Conservation (phyloP, 1,140 invertebrate genomes). For the Drosophila sechellia region DNA sequence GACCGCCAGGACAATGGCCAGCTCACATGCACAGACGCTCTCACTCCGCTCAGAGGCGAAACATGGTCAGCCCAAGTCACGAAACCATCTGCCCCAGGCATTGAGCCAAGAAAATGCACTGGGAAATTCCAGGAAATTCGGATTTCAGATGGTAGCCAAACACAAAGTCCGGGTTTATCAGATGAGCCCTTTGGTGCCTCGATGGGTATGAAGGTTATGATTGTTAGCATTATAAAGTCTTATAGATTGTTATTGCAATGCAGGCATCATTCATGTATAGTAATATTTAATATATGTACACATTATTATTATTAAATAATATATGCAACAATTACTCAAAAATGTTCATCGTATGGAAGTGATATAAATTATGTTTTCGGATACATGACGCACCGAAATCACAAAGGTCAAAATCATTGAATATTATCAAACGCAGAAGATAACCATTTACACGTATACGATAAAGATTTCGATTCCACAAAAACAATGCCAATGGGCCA, state of each 20-base stretch:
- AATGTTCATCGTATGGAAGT: neutral
- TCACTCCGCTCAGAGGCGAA: constrained; percentile 17
- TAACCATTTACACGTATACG: constrained; percentile 7
- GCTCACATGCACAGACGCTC: constrained; percentile 26
- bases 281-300: too few relatives aligned
- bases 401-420: neutral
- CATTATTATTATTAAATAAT: too few relatives aligned
- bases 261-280: too few relatives aligned
- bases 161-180: neutral
- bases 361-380: neutral
- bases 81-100: constrained; percentile 31
- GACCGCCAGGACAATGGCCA: constrained; percentile 59
- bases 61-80: constrained; percentile 63
- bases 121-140: constrained; percentile 22
- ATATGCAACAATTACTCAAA: too few relatives aligned
- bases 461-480: constrained; percentile 9
- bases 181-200: too few relatives aligned
- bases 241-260: too few relatives aligned
- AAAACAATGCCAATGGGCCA: constrained; percentile 3
- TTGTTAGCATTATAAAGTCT: too few relatives aligned
- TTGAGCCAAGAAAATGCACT: constrained; percentile 14
- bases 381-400: neutral
- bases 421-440: constrained; percentile 9
- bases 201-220: too few relatives aligned
- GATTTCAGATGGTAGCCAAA: neutral